phyloP scores from a whole-genome alignment of 2,113 vertebrate genomes.

The Pungitius pungitius region DNA sequence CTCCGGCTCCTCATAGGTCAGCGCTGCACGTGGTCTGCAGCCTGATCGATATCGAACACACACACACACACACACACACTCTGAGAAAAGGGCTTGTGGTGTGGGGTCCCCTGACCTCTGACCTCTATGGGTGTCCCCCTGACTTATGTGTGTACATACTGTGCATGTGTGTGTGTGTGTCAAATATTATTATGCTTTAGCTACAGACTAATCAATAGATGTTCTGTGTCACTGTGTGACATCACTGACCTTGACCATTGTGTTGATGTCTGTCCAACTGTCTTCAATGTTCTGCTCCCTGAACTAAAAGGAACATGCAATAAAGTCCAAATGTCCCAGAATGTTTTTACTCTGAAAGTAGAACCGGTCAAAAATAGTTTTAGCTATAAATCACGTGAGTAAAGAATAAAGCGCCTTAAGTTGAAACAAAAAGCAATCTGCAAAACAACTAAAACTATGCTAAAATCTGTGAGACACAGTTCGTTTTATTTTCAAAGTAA shows the following conservation, averaged over 20 bases:
- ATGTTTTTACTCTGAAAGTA: background rate
- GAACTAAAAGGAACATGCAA: background rate
- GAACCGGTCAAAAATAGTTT: background rate
- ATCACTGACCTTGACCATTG: slow-evolving; percentile 42
- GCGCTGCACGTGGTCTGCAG: slow-evolving; percentile 43
- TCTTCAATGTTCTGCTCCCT: slow-evolving; percentile 26
- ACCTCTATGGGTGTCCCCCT: slow-evolving; percentile 19
- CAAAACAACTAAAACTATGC: too few species aligned
- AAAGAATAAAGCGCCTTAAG: background rate
- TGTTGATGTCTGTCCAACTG: slow-evolving; percentile 48
- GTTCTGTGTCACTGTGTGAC: background rate
- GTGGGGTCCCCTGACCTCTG: slow-evolving; percentile 12
- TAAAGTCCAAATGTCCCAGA: background rate
- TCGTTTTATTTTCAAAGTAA: background rate
- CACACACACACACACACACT: slow-evolving; percentile 15
- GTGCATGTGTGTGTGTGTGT: background rate
- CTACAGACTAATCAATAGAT: too few species aligned
- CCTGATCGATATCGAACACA: slow-evolving; percentile 38
- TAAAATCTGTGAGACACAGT: background rate
- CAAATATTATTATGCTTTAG: slow-evolving; percentile 2
- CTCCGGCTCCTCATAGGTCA: slow-evolving; percentile 39
- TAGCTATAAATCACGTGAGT: background rate
- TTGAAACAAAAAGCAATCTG: background rate
- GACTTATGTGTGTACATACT: background rate
- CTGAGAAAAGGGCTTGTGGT: slow-evolving; percentile 19